Evolutionary conservation across 2,888 invertebrate genomes (phyloP).

Genomic region (Tenthredo distinguenda): DNA sequence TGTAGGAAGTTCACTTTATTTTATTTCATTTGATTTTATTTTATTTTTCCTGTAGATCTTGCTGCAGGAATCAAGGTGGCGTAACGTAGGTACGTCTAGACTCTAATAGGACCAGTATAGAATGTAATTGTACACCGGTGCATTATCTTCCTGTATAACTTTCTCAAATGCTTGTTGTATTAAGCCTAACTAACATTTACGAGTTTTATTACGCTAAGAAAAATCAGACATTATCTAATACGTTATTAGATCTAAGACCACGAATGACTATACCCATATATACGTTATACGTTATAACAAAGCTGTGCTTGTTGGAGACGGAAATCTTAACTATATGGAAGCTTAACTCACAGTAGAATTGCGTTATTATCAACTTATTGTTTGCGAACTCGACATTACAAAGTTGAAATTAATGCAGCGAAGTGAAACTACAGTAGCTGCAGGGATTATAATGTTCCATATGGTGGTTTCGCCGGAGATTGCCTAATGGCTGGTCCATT

Average conservation of each 20-base stretch:
- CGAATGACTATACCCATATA: neutral
- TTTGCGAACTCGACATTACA: constrained; percentile 6
- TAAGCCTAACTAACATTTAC: constrained; percentile 4
- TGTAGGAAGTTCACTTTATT: constrained; percentile 31
- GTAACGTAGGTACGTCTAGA: neutral
- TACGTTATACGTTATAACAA: neutral
- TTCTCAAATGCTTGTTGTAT: neutral
- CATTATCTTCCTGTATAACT: constrained; percentile 36
- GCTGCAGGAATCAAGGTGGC: constrained; percentile 27
- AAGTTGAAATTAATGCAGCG: constrained; percentile 30
- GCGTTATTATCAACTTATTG: constrained; percentile 32
- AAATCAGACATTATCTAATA: constrained; percentile 15
- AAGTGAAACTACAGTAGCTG: constrained; percentile 18
- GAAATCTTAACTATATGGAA: constrained; percentile 1
- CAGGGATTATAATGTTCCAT: neutral
- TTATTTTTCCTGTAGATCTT: neutral
- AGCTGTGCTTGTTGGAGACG: neutral
- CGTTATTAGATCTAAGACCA: constrained; percentile 10
- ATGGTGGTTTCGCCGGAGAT: neutral
- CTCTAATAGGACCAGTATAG: neutral
- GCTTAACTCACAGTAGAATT: constrained; percentile 17
- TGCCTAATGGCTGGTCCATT: constrained; percentile 20
- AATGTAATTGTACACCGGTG: constrained; percentile 44
- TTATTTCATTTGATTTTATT: neutral
- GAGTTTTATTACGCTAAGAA: constrained; percentile 18